Base-by-base conservation (phyloP, 2,888 invertebrate genomes). In the Entomobrya proxima region DNA sequence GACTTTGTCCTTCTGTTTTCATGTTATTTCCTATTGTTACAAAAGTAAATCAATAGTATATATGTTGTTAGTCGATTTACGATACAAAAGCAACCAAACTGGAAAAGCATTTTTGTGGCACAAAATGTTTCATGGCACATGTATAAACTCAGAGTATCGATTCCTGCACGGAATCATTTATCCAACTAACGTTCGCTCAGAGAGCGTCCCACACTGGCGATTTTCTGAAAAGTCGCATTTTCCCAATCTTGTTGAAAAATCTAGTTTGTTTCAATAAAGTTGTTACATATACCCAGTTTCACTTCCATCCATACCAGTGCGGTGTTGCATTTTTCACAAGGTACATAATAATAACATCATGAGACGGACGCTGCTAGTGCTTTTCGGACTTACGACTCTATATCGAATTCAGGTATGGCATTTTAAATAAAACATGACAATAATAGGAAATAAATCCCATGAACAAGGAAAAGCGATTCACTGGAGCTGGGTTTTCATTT, bases 101-200 rank as follows among this genome's bases (percentile, higher is more conserved):
- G 37, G 64, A 64, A 37, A 64, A 64, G 18, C 35, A 35, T 37
- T 18, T 35, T 35, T 37, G 32, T 2, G 35, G n/a, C 32, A n/a
- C 37, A 69, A 40, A 44, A 44, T 24, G 9, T 44, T 72, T 1
- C 55, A 9, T 11, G 6, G 27, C 44, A 24, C 37, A 67, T 7
- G 44, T 72, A 72, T 72, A 72, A 72, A 72, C 69, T 15, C 27
- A 44, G 13, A 15, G 69, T 24, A 72, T 44, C 24, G 69, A 21
- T 44, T 44, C n/a, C 9, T 40, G 15, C n/a, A 24, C 27, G 44
- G 24, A 21, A 44, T 44, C 69, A 72, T 44, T 72, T 72, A 55
- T 55, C 55, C 24, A 55, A 5, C 5, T 2, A 55, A 24, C 13
- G 27, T 18, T 55, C 55, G n/a, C n/a, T n/a, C n/a, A n/a, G n/a